Conservation (phyloP, 2,113 vertebrate genomes). For the Tenebrosternarchus preto region DNA sequence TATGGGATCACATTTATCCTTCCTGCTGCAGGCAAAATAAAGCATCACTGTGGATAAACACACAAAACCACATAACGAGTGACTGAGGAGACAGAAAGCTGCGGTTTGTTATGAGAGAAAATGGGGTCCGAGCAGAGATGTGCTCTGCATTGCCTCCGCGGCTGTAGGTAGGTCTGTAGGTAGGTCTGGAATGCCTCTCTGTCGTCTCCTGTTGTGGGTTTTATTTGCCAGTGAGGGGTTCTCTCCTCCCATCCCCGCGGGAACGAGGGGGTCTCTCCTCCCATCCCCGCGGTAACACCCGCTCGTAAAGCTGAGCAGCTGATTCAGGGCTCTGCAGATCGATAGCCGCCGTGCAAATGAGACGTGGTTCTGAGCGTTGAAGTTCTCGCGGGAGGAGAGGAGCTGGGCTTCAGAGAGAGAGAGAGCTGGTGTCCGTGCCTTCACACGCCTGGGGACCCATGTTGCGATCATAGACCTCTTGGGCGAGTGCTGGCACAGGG, state of each 20-base stretch:
- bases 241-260: not conserved
- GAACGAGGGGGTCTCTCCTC: constrained; percentile 21
- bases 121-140: constrained; percentile 29
- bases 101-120: constrained; percentile 32
- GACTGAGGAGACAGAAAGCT: constrained; percentile 34
- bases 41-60: constrained; percentile 76
- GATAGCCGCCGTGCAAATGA: constrained; percentile 40
- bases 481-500: constrained; percentile 29
- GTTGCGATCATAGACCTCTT: constrained; percentile 64
- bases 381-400: constrained; percentile 26
- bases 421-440: constrained; percentile 55
- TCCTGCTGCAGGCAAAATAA: constrained; percentile 53
- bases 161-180: constrained; percentile 6
- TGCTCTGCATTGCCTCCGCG: constrained; percentile 4
- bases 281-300: constrained; percentile 43
- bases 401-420: constrained; percentile 55
- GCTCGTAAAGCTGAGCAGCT: constrained; percentile 49
- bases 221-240: no score
- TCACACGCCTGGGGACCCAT: constrained; percentile 66
- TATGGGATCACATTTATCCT: constrained; percentile 48
- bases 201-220: no score
- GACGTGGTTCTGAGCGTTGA: constrained; percentile 25
- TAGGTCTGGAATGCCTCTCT: no score
- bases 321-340: constrained; percentile 47
- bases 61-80: constrained; percentile 56